Evolutionary conservation across 2,113 vertebrate genomes (phyloP).

Genomic region (Nycticryphes semicollaris): DNA sequence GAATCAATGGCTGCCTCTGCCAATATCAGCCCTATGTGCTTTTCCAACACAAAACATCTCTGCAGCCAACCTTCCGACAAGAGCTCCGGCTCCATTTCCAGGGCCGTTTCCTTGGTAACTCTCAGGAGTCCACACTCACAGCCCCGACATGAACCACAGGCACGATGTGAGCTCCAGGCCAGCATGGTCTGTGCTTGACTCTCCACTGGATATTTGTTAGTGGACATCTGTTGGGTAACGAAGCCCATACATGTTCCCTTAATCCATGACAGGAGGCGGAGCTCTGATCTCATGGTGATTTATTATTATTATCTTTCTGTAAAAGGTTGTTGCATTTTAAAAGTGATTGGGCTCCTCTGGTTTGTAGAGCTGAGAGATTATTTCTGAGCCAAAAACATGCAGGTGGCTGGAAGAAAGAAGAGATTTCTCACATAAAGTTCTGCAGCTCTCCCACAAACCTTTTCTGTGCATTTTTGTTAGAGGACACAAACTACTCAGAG

Average conservation of each 20-base stretch:
- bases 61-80: background rate
- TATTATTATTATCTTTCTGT: background rate
- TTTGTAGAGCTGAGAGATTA: background rate
- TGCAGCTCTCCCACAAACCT: background rate
- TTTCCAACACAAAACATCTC: background rate
- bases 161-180: background rate
- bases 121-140: background rate
- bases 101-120: slow-evolving; percentile 60
- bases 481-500: background rate
- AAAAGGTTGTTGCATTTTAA: background rate
- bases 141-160: background rate
- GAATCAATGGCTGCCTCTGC: background rate
- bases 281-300: background rate
- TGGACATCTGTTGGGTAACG: background rate
- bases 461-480: background rate
- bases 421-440: background rate
- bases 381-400: background rate
- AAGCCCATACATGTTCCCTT: background rate
- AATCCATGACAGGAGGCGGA: background rate
- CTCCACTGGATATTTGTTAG: background rate
- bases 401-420: background rate
- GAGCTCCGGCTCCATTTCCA: background rate
- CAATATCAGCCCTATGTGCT: background rate
- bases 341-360: background rate
- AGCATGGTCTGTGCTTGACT: background rate